phyloP scores from a whole-genome alignment of 2,888 invertebrate species.

The Ophioninae sp. region DNA sequence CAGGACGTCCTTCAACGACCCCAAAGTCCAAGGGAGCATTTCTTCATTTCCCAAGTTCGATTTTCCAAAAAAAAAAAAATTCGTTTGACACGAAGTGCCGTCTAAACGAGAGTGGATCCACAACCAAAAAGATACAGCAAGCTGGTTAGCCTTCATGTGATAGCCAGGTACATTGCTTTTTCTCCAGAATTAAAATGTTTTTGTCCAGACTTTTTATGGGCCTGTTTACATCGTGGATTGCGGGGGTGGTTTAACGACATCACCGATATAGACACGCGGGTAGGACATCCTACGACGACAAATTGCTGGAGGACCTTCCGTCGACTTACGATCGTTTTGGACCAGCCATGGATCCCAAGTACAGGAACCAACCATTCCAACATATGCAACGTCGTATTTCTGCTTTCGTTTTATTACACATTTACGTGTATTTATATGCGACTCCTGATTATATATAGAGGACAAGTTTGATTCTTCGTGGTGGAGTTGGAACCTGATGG shows the following conservation, averaged over 20 bases:
- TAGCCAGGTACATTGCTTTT: slow-evolving; percentile 10
- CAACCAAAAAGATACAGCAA: neutral
- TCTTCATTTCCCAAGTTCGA: neutral
- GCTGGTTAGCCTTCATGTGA: neutral
- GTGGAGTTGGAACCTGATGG: slow-evolving; percentile 6
- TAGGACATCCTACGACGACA: neutral
- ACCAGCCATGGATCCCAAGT: neutral
- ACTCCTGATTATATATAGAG: neutral
- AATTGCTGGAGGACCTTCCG: neutral
- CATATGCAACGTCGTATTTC: neutral
- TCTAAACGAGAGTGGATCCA: too few species aligned
- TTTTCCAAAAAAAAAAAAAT: neutral
- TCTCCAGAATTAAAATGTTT: slow-evolving; percentile 44
- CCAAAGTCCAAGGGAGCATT: too few species aligned
- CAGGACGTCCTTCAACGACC: too few species aligned
- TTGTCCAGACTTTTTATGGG: slow-evolving; percentile 29
- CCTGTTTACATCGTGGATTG: neutral
- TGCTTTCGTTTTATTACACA: slow-evolving; percentile 11
- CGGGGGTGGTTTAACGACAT: slow-evolving; percentile 3
- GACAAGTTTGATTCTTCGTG: slow-evolving; percentile 22
- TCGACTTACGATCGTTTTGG: neutral
- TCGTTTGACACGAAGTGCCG: too few species aligned
- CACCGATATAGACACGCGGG: neutral
- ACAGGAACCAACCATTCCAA: neutral
- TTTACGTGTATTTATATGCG: neutral